Evolutionary conservation across 2,888 invertebrate species (phyloP).

Genomic region (Zelleria hepariella): DNA sequence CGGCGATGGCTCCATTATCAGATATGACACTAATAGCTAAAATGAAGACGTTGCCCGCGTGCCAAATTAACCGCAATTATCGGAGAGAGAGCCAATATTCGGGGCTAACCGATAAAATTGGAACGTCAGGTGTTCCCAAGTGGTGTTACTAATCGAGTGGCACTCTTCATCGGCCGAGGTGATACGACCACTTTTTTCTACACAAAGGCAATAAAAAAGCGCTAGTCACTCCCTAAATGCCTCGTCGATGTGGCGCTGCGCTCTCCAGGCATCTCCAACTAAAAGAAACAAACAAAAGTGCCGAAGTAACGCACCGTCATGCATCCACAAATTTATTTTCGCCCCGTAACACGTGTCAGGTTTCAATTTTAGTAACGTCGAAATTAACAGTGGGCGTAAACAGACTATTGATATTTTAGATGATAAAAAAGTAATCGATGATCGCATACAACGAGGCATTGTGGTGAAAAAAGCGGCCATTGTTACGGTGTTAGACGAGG

Average conservation of each 20-base stretch:
- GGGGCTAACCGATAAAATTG: slow-evolving; percentile 25
- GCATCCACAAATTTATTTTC: slow-evolving; percentile 66
- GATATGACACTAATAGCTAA: slow-evolving; percentile 37
- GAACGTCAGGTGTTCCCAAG: slow-evolving; percentile 39
- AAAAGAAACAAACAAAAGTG: slow-evolving; percentile 66
- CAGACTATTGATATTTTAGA: slow-evolving; percentile 68
- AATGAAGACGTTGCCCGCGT: slow-evolving; percentile 10
- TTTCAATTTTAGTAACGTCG: slow-evolving; percentile 68
- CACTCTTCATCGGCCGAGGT: slow-evolving; percentile 3
- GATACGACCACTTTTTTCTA: slow-evolving; percentile 39
- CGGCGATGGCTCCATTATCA: slow-evolving; percentile 38
- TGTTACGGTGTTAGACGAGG: slow-evolving; percentile 45
- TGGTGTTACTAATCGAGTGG: slow-evolving; percentile 14
- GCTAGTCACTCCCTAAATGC: slow-evolving; percentile 40
- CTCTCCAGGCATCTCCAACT: slow-evolving; percentile 56
- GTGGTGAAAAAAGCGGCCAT: slow-evolving; percentile 54
- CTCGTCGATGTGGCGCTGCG: slow-evolving; percentile 17
- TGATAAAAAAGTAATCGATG: slow-evolving; percentile 71
- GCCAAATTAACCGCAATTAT: slow-evolving; percentile 54
- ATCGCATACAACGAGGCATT: slow-evolving; percentile 53
- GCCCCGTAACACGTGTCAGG: slow-evolving; percentile 69
- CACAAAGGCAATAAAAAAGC: slow-evolving; percentile 64
- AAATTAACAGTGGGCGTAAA: slow-evolving; percentile 71
- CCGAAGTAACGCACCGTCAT: slow-evolving; percentile 63
- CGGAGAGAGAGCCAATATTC: slow-evolving; percentile 30